Conservation (phyloP, 1,140 invertebrate species). For the fruit fly (Drosophila melanogaster) region DNA sequence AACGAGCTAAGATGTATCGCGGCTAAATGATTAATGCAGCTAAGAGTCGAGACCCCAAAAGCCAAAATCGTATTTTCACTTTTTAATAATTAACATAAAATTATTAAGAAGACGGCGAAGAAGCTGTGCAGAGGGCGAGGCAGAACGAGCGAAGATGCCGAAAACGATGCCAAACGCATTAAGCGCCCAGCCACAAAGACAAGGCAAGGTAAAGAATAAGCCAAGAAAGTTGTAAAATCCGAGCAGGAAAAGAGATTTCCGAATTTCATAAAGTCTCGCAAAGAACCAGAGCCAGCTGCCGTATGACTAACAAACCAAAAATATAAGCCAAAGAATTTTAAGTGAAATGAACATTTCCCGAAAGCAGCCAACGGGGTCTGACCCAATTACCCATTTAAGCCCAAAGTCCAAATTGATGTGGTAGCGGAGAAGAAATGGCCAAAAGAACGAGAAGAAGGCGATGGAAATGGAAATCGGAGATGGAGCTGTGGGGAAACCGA, state of each 20-base stretch:
- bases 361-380: conserved; percentile 49
- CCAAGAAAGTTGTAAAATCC: conserved; percentile 75
- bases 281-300: conserved; percentile 52
- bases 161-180: conserved; percentile 68
- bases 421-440: conserved; percentile 31
- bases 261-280: conserved; percentile 68
- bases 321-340: conserved; percentile 60
- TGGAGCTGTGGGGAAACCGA: conserved; percentile 26
- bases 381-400: conserved; percentile 79
- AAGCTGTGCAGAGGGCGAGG: conserved; percentile 40
- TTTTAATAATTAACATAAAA: conserved; percentile 84
- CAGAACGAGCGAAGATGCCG: conserved; percentile 45
- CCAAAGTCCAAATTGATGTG: conserved; percentile 49
- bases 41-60: conserved; percentile 52
- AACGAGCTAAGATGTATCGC: conserved; percentile 28
- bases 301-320: conserved; percentile 51
- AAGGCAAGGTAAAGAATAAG: conserved; percentile 51
- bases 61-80: conserved; percentile 74
- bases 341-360: conserved; percentile 78
- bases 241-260: conserved; percentile 38
- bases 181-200: conserved; percentile 23
- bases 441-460: conserved; percentile 48
- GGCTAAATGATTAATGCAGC: conserved; percentile 61
- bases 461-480: conserved; percentile 17
- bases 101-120: conserved; percentile 62